Percentiles rank a stretch among this genome's conserved stretches.
Conservation (phyloP, 2,113 vertebrate genomes). For the Ciconia stormi region DNA sequence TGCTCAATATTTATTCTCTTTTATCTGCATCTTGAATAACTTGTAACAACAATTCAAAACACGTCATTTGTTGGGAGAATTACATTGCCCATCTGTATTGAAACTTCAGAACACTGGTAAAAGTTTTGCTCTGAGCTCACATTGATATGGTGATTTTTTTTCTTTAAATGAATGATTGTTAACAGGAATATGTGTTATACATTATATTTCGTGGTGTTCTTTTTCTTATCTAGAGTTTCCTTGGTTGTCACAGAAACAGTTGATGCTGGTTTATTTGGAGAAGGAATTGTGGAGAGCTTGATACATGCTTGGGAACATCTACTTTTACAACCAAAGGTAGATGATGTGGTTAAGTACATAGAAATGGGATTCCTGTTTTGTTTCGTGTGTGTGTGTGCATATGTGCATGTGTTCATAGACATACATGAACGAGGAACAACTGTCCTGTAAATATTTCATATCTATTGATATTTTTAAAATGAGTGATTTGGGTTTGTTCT, state of each 20-base stretch:
- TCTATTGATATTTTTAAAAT: not conserved
- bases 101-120: not conserved
- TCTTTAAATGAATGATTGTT: not conserved
- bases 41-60: not conserved
- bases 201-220: not conserved
- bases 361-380: not conserved
- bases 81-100: not conserved
- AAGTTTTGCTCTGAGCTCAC: not conserved
- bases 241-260: constrained; percentile 98
- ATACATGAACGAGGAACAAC: not conserved
- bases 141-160: not conserved
- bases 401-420: not conserved
- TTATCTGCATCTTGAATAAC: not conserved
- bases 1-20: not conserved
- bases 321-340: constrained; percentile 90
- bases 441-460: not conserved
- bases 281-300: constrained; percentile 96
- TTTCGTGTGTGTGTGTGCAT: too few relatives aligned
- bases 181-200: not conserved
- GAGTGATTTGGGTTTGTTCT: not conserved
- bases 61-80: not conserved
- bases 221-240: constrained; percentile 84
- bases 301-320: constrained; percentile 96
- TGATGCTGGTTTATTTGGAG: constrained; percentile 96
- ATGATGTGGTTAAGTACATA: not conserved